These are phyloP conservation scores for Caenorhabditis doughertyi DNA, from an alignment of 2,888 invertebrate genomes.

Conservation along the genomic window DNA sequence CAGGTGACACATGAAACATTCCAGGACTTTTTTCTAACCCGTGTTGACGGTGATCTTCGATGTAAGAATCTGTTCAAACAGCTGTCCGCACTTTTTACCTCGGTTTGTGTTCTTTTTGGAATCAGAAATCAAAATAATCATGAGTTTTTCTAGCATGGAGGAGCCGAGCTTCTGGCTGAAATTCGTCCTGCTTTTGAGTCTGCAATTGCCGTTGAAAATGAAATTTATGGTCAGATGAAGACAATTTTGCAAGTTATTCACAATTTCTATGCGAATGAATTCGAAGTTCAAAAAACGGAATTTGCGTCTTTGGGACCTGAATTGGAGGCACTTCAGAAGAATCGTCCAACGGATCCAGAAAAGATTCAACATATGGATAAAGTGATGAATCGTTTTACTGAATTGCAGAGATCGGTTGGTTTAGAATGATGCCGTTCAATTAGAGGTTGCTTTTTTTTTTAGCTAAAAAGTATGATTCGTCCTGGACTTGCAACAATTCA, in stretches of 20 bases:
- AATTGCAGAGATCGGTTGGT: slow-evolving; percentile 34
- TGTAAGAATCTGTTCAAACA: slow-evolving; percentile 6
- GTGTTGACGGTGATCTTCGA: neutral
- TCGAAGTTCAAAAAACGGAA: slow-evolving; percentile 5
- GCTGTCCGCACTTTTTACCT: neutral
- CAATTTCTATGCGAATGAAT: slow-evolving; percentile 24
- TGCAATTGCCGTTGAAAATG: slow-evolving; percentile 14
- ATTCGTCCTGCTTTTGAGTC: slow-evolving; percentile 18
- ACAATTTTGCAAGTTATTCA: slow-evolving; percentile 1
- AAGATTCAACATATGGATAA: slow-evolving; percentile 36
- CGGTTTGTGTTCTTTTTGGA: neutral
- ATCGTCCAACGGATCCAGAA: slow-evolving; percentile 27
- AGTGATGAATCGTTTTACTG: slow-evolving; percentile 11
- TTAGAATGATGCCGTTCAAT: too few relatives aligned
- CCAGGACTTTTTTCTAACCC: neutral
- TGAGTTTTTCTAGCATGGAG: neutral
- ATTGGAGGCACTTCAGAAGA: slow-evolving; percentile 37
- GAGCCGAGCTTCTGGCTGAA: neutral
- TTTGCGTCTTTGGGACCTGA: slow-evolving; percentile 7
- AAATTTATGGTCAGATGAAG: slow-evolving; percentile 20
- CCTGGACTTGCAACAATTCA: slow-evolving; percentile 10
- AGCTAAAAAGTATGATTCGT: slow-evolving; percentile 31
- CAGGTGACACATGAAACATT: neutral
- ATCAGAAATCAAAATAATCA: neutral
- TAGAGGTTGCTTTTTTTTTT: neutral